These are phyloP conservation scores for Pocota personata DNA, from an alignment of 2,888 invertebrate species.

Conservation along the genomic window DNA sequence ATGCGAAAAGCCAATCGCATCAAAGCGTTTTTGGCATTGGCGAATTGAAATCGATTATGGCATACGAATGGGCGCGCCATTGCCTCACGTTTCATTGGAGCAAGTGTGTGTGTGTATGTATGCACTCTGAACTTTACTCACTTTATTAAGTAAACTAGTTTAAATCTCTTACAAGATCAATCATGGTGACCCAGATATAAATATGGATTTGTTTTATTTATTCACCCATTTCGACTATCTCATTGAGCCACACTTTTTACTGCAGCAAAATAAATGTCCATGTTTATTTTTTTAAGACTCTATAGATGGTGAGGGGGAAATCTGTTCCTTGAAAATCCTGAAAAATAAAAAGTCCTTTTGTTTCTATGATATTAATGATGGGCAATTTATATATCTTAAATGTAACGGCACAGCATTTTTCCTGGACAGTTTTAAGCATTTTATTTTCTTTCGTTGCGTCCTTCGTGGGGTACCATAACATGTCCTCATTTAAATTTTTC, in stretches of 20 bases:
- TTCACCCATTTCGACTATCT: slow-evolving; percentile 51
- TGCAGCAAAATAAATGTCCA: slow-evolving; percentile 35
- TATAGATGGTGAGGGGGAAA: slow-evolving; percentile 6
- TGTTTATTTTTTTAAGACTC: slow-evolving; percentile 35
- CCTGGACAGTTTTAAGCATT: slow-evolving; percentile 51
- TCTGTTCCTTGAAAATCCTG: slow-evolving; percentile 45
- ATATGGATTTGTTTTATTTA: slow-evolving; percentile 59
- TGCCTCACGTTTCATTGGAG: neutral
- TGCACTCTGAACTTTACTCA: neutral
- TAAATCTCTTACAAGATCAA: slow-evolving; percentile 28
- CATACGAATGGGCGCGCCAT: slow-evolving; percentile 5
- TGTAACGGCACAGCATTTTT: slow-evolving; percentile 64
- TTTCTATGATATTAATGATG: slow-evolving; percentile 70
- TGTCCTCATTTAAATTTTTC: slow-evolving; percentile 74
- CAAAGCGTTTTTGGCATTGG: slow-evolving; percentile 18
- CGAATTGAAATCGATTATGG: slow-evolving; percentile 33
- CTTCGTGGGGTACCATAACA: slow-evolving; percentile 59
- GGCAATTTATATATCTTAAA: slow-evolving; percentile 71
- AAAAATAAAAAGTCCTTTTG: slow-evolving; percentile 65
- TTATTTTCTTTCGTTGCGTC: slow-evolving; percentile 40
- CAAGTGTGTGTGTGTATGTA: neutral
- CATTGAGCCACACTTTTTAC: slow-evolving; percentile 46
- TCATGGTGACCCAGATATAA: slow-evolving; percentile 51
- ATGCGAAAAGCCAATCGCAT: slow-evolving; percentile 52
- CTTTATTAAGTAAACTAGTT: neutral